A percentile compares a stretch with the other conserved stretches of the same genome.
Evolutionary conservation across 2,113 vertebrate genomes (phyloP).

Genomic region (Brienomyrus longianalis): DNA sequence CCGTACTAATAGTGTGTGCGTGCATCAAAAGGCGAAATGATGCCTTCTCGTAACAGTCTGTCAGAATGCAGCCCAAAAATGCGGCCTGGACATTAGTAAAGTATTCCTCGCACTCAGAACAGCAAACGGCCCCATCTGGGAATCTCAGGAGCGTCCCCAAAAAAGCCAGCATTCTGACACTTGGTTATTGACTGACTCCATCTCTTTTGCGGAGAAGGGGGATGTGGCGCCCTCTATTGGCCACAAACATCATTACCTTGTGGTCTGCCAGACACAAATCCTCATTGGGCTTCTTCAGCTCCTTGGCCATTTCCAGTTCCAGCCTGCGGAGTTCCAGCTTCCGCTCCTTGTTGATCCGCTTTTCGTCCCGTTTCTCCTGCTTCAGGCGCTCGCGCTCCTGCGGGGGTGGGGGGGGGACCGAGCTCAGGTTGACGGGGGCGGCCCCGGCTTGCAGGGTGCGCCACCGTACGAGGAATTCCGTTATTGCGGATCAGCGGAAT

Average conservation of each 20-base stretch:
- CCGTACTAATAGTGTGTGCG: not conserved
- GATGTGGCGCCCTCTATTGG: not conserved
- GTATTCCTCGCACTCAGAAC: not conserved
- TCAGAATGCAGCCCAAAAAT: not conserved
- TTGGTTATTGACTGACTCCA: not conserved
- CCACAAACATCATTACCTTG: constrained; percentile 66
- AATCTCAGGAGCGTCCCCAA: not conserved
- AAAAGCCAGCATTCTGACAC: not conserved
- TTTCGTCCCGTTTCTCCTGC: constrained; percentile 96
- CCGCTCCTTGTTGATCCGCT: constrained; percentile 92
- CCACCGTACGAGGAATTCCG: not conserved
- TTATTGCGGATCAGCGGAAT: not conserved
- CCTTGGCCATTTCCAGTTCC: constrained; percentile 93
- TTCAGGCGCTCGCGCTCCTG: constrained; percentile 94
- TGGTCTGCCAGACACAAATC: constrained; percentile 98
- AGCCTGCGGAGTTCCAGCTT: constrained; percentile 87
- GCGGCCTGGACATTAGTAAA: not conserved
- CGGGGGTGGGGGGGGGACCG: not conserved
- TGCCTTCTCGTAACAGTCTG: not conserved
- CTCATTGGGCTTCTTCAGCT: constrained; percentile 96
- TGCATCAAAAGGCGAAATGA: not conserved
- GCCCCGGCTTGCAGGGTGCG: not conserved
- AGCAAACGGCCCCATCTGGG: not conserved
- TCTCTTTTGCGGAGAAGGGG: not conserved
- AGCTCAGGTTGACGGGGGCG: constrained; percentile 20